Base-by-base conservation (phyloP, 2,113 vertebrate genomes). In the Platysternon megacephalum region DNA sequence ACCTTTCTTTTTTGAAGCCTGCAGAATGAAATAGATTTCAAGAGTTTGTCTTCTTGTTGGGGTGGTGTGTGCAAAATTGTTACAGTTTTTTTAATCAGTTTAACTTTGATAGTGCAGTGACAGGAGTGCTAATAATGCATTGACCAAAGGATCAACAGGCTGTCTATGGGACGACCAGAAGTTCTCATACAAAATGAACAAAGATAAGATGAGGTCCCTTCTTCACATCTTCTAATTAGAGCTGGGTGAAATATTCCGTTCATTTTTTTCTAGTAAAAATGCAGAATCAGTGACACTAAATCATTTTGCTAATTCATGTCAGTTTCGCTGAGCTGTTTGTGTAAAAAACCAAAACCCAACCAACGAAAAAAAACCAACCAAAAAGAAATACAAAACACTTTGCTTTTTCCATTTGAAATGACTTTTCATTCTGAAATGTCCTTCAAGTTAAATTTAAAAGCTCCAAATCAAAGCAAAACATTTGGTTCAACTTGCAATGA, bases 141-240 rank as follows among this genome's bases (percentile, higher is more conserved):
- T 3, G 2, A 29, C 0, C 28, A 28, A 81, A 82, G 13, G 80
- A 11, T 17, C 19, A 7, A 61, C 1, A 11, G 13, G 48, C 0
- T 0, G 74, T 22, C 39, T 2, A 0, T 16, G 16, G 32, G 58
- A 35, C 3, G 55, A 8, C 8, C 17, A 56, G 42, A 21, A 6
- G 79, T 28, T 0, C 0, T 12, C 39, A 42, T 74, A 26, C 0
- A 0, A 28, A 83, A 61, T 3, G 24, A 35, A 53, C 55, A 3
- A 0, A 0, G 3, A 32, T 44, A 35, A 5, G 2, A 32, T 26
- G 84, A 88, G 65, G 48, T 5, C 14, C 7, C 2, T 55, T 76
- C 78, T 22, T 32, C 79, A n/a, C 13, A 10, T 61, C 10, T 55
- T 2, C 29, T 1, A 0, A 0, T 65, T 16, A 65, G 14, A n/a